Conservation (phyloP, 2,797 vertebrate species). For the Hippocampus kuda region DNA sequence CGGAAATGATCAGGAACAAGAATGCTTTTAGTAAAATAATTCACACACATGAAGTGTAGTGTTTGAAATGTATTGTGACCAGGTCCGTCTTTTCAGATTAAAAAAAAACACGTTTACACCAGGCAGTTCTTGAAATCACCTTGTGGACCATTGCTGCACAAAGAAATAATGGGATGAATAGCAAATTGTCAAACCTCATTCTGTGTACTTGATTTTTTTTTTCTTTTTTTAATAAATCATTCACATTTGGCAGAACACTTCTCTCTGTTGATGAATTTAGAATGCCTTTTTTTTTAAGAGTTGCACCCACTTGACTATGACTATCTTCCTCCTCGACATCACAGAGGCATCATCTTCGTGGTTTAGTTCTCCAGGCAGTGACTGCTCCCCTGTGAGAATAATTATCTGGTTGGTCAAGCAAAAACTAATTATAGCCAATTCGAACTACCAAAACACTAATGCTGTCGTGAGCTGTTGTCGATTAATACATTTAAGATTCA, state of each 20-base stretch:
- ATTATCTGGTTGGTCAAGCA: background rate
- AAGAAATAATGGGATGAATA: background rate
- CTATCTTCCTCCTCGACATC: constrained; percentile 61
- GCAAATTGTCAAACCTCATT: background rate
- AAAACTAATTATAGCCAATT: no score
- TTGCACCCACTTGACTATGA: constrained; percentile 63
- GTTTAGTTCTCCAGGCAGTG: constrained; percentile 26
- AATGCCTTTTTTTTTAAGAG: background rate
- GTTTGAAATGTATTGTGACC: no score
- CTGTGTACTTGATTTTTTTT: no score
- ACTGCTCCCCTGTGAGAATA: constrained; percentile 12
- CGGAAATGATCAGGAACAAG: no score
- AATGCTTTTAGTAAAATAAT: no score
- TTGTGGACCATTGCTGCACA: background rate
- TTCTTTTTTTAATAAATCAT: no score
- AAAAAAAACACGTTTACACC: background rate
- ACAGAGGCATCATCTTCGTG: constrained; percentile 55
- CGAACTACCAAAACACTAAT: no score
- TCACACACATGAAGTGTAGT: no score
- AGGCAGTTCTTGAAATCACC: background rate
- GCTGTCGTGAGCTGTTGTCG: no score
- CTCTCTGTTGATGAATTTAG: no score
- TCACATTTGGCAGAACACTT: no score
- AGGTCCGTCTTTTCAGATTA: background rate
- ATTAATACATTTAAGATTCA: no score